Evolutionary conservation across 2,888 invertebrate genomes (phyloP), one percentile per base, ranked within the genome.

Genomic region (Dicyrtoma fusca): DNA sequence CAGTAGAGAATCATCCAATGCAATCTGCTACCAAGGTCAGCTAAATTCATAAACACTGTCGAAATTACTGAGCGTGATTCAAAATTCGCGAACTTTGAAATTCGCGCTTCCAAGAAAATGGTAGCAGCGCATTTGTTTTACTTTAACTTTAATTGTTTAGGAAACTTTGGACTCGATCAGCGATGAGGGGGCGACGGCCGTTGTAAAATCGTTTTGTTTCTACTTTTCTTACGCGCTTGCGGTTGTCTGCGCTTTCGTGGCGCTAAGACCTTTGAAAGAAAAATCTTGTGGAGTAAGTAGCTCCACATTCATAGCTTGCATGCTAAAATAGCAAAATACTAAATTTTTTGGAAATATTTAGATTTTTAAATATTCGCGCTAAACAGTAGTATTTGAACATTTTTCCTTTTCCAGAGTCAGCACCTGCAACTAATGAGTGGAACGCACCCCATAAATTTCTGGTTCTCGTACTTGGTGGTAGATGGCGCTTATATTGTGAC

Each of bases 351-450:
- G 19, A 53, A 11, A 21, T 21, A 17, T 53, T 53, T 21, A 4
- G 17, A 49, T 53, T n/a, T n/a, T n/a, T n/a, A n/a, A n/a, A n/a
- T n/a, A n/a, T n/a, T n/a, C n/a, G n/a, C n/a, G n/a, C n/a, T n/a
- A n/a, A n/a, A n/a, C n/a, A n/a, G n/a, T n/a, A n/a, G n/a, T n/a
- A n/a, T n/a, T n/a, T 53, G 21, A 19, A 21, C 19, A 53, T 17
- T 49, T 49, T 49, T 49, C 5, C 10, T 2, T 17, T 17, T 26
- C 1, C 59, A 73, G 73, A 64, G 63, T 47, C 73, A 73, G 19
- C 73, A 73, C 34, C n/a, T 74, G 8, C 73, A 74, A 59, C 51
- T 65, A n/a, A 74, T 74, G 73, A 70, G 70, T 45, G 69, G 70
- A n/a, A 55, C 70, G 0, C 70, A 69, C 25, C 59, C 70, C 0